Evolutionary conservation across 2,113 vertebrate species (phyloP).

Genomic region (Australoheros scitulus): DNA sequence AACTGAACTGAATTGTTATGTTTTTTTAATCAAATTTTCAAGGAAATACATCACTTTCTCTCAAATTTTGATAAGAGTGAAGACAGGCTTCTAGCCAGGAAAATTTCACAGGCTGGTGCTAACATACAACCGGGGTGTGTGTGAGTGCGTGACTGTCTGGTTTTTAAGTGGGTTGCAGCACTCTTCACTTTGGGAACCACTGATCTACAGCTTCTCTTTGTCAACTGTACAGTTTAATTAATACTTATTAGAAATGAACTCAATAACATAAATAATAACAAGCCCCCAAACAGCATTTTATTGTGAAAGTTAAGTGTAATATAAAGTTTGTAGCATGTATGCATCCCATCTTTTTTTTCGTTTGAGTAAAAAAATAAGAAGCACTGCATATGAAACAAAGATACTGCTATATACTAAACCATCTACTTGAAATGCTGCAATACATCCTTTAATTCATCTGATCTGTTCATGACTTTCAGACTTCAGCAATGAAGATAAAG

Average conservation of each 20-base stretch:
- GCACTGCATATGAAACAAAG: background rate
- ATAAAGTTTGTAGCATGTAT: background rate
- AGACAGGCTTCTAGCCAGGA: no score
- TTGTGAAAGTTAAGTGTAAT: background rate
- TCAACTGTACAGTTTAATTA: background rate
- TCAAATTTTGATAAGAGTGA: no score
- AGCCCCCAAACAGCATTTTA: background rate
- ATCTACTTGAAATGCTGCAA: background rate
- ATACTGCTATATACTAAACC: background rate
- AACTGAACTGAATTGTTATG: no score
- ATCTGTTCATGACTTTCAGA: conserved; percentile 1
- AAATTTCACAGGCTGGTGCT: no score
- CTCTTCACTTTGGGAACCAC: no score
- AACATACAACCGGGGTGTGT: no score
- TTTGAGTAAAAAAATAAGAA: background rate
- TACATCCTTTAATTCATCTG: background rate
- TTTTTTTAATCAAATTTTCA: no score
- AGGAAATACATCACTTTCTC: no score
- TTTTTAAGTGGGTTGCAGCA: no score
- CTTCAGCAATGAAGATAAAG: background rate
- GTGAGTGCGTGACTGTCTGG: no score
- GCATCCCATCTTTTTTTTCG: background rate
- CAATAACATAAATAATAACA: background rate
- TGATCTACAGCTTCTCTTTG: background rate
- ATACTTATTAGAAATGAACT: background rate